Evolutionary conservation across 2,113 vertebrate species (phyloP).

Genomic region (Lutjanus erythropterus): DNA sequence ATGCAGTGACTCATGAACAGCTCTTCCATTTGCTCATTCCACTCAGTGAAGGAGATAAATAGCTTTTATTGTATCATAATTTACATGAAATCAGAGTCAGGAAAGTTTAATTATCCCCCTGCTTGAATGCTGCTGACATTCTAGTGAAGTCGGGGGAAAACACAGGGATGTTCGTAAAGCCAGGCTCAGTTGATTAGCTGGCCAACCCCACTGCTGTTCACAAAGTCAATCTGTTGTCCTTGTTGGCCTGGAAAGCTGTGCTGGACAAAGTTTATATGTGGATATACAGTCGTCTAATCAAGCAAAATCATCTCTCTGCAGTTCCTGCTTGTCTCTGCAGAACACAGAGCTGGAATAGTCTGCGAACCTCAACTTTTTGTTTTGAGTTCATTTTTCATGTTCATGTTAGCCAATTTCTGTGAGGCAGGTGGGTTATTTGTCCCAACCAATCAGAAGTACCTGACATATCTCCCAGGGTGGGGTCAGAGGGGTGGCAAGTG

Average conservation of each 20-base stretch:
- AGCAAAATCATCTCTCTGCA: neutral
- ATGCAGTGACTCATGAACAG: conserved; percentile 31
- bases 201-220: neutral
- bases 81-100: conserved; percentile 17
- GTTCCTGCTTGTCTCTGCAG: neutral
- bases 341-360: too few relatives aligned
- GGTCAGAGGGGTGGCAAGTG: neutral
- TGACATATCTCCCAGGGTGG: neutral
- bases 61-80: conserved; percentile 12
- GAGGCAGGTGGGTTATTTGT: neutral
- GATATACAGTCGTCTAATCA: neutral
- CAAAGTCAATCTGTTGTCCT: neutral
- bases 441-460: neutral
- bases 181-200: conserved; percentile 4
- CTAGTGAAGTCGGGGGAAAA: neutral
- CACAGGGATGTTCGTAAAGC: neutral
- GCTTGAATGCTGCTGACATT: neutral
- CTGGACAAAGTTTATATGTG: neutral
- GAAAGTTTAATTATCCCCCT: conserved; percentile 14
- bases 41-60: neutral
- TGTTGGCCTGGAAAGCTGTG: neutral
- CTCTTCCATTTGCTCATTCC: conserved; percentile 30
- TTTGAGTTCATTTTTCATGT: neutral
- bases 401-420: too few relatives aligned
- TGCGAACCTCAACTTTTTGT: too few relatives aligned